A percentile compares a stretch with the other conserved stretches of the same genome.
Evolutionary conservation across 2,797 vertebrate species (phyloP).

Genomic region (Anguilla obscura): DNA sequence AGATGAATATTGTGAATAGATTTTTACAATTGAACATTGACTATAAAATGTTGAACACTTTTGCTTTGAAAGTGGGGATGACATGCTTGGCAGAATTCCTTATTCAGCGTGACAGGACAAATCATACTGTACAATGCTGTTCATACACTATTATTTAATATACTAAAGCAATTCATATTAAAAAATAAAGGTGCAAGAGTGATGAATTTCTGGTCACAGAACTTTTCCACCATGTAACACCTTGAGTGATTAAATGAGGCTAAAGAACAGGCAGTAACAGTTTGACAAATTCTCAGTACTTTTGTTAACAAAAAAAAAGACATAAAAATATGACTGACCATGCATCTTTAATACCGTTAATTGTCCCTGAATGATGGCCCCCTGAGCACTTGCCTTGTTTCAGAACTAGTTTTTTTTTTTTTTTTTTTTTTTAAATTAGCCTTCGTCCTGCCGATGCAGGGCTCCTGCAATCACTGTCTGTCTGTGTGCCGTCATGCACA

Average conservation of each 20-base stretch:
- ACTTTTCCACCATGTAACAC: background rate
- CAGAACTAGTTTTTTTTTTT: constrained; percentile 5
- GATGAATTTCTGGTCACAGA: background rate
- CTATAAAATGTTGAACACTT: background rate
- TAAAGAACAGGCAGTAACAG: background rate
- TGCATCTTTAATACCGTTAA: constrained; percentile 1
- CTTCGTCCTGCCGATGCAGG: background rate
- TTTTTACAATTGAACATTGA: background rate
- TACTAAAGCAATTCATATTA: background rate
- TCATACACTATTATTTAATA: background rate
- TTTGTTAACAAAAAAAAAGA: background rate
- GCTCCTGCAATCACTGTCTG: background rate
- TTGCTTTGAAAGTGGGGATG: background rate
- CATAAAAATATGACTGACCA: background rate
- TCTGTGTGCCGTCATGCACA: constrained; percentile 27
- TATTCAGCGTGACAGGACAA: background rate
- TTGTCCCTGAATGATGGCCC: constrained; percentile 8
- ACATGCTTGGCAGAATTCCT: background rate
- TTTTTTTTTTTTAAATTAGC: constrained; percentile 16
- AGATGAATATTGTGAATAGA: background rate
- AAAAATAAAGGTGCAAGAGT: background rate
- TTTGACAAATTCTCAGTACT: background rate
- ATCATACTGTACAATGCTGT: background rate
- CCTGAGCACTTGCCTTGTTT: background rate
- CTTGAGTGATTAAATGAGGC: background rate